A percentile compares a stretch with the other conserved stretches of the same genome.
phyloP scores from a whole-genome alignment of 2,888 invertebrate species.

The Mactromeris polynyma region DNA sequence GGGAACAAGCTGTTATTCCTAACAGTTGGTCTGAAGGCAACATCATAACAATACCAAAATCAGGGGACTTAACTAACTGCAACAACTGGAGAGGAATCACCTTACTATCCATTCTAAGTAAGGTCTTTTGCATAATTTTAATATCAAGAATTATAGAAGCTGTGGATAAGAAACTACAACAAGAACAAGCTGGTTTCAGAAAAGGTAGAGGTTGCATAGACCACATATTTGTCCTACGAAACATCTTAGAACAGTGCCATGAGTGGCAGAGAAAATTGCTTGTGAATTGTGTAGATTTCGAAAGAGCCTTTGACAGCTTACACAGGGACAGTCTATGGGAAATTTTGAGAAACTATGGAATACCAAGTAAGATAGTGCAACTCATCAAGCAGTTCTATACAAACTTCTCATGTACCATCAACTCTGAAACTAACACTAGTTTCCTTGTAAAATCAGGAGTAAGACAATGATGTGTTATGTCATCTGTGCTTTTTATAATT shows the following conservation, averaged over 20 bases:
- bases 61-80: background rate
- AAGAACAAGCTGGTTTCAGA: slow-evolving; percentile 56
- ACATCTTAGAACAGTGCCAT: slow-evolving; percentile 57
- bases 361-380: background rate
- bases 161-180: background rate
- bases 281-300: slow-evolving; percentile 56
- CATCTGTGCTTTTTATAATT: background rate
- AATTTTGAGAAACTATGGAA: background rate
- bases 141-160: slow-evolving; percentile 1
- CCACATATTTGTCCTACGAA: slow-evolving; percentile 54
- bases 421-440: too few species aligned
- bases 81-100: background rate
- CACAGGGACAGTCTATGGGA: too few species aligned
- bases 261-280: slow-evolving; percentile 58
- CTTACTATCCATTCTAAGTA: background rate
- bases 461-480: background rate
- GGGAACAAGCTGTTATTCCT: background rate
- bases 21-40: background rate
- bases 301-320: too few species aligned
- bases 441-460: too few species aligned
- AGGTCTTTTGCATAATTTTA: background rate
- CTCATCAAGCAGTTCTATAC: background rate
- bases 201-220: slow-evolving; percentile 56
- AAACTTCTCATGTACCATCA: background rate
- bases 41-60: background rate